A percentile compares a stretch with the other conserved stretches of the same genome.
phyloP scores from a whole-genome alignment of 1,140 invertebrate species.

The Rhyacophila brunnea region DNA sequence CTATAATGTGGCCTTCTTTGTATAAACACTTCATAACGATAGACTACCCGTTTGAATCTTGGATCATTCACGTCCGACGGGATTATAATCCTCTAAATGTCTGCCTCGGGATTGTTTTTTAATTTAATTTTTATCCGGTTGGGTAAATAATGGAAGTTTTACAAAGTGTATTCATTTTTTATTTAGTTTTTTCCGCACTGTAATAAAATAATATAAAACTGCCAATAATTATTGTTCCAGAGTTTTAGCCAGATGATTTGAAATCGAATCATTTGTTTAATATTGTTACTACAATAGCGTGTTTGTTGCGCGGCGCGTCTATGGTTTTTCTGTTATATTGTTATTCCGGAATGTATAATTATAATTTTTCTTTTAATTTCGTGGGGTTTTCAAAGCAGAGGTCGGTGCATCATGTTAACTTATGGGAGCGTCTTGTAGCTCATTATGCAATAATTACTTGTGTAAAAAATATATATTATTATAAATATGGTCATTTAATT shows the following conservation, averaged over 20 bases:
- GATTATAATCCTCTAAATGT: not conserved
- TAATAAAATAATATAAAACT: constrained; percentile 1
- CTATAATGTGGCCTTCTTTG: not conserved
- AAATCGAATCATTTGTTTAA: constrained; percentile 22
- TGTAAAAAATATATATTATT: constrained; percentile 25
- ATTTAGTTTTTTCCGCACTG: not conserved
- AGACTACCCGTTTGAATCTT: not conserved
- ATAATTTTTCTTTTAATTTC: constrained; percentile 24
- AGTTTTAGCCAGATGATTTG: constrained; percentile 23
- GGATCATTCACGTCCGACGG: not conserved
- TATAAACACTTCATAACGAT: not conserved
- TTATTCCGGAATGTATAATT: constrained; percentile 5
- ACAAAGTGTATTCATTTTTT: not conserved
- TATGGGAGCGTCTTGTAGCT: constrained; percentile 9
- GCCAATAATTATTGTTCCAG: constrained; percentile 9
- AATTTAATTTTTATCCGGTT: not conserved
- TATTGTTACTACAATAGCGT: constrained; percentile 13
- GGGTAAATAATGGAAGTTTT: not conserved
- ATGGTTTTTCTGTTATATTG: too few species aligned
- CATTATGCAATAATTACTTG: constrained; percentile 19
- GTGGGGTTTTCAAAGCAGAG: constrained; percentile 14
- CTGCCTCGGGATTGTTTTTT: not conserved
- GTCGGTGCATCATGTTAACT: constrained; percentile 14
- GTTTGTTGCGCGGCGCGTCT: constrained; percentile 4
- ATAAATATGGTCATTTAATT: constrained; percentile 31